phyloP scores from a whole-genome alignment of 2,113 vertebrate genomes.

The Hiodon tergisus region DNA sequence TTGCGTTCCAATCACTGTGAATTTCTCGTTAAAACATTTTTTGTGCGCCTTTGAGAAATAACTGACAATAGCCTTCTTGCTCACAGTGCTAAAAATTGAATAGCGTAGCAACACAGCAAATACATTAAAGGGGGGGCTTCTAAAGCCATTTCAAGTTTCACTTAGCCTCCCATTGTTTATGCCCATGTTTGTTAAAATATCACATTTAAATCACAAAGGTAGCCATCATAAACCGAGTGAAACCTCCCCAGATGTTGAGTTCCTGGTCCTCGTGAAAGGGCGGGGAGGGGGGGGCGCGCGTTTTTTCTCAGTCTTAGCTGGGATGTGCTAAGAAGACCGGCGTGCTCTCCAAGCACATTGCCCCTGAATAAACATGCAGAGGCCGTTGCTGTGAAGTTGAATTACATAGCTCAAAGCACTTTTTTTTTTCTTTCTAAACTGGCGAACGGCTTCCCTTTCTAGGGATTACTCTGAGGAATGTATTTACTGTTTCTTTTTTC shows the following conservation, averaged over 20 bases:
- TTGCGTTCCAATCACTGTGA: no score
- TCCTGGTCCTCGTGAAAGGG: slow-evolving; percentile 35
- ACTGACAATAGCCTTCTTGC: not conserved
- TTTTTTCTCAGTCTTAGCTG: slow-evolving; percentile 56
- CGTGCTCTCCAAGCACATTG: slow-evolving; percentile 62
- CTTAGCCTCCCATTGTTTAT: not conserved
- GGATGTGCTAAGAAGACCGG: slow-evolving; percentile 61
- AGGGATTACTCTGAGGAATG: slow-evolving; percentile 93
- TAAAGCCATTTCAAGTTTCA: not conserved
- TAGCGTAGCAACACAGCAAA: not conserved
- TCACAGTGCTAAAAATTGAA: no score
- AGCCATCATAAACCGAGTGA: slow-evolving; percentile 42
- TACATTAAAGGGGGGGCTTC: not conserved
- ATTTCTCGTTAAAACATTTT: not conserved
- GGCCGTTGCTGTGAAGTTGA: slow-evolving; percentile 87
- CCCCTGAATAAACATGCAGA: slow-evolving; percentile 85
- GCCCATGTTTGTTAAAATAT: slow-evolving; percentile 32
- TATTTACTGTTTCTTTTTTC: slow-evolving; percentile 88
- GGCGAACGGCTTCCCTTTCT: slow-evolving; percentile 78
- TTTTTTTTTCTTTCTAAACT: slow-evolving; percentile 53
- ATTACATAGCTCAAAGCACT: slow-evolving; percentile 92
- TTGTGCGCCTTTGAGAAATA: not conserved
- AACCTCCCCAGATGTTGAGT: slow-evolving; percentile 35
- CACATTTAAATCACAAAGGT: slow-evolving; percentile 41
- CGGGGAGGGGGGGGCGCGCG: slow-evolving; percentile 17